phyloP scores from a whole-genome alignment of 2,888 invertebrate genomes.

The Conops quadrifasciatus region DNA sequence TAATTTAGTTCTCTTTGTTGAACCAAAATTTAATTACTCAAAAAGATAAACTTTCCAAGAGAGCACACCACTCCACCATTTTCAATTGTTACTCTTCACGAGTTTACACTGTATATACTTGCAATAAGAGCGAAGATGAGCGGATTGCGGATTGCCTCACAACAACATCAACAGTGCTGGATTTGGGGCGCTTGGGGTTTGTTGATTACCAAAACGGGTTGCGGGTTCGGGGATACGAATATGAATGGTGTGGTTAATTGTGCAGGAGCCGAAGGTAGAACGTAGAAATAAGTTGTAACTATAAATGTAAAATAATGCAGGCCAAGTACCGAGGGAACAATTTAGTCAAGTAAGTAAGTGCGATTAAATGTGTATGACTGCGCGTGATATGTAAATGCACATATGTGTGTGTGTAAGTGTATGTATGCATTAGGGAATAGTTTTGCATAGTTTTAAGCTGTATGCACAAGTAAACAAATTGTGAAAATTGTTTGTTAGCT shows the following conservation, averaged over 20 bases:
- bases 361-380: background rate
- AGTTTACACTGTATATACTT: no score
- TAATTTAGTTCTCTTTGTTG: no score
- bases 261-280: constrained; percentile 11
- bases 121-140: no score
- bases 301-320: constrained; percentile 27
- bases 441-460: constrained; percentile 23
- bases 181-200: no score
- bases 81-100: no score
- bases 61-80: no score
- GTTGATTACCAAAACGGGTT: no score
- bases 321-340: constrained; percentile 48
- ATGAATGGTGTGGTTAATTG: constrained; percentile 7
- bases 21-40: no score
- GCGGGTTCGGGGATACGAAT: background rate
- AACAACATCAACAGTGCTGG: no score
- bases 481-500: background rate
- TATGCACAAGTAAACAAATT: constrained; percentile 10
- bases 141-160: no score
- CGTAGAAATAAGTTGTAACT: background rate
- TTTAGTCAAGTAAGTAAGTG: constrained; percentile 36
- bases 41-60: no score
- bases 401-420: constrained; percentile 17
- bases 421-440: constrained; percentile 13
- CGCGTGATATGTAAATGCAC: background rate